These are phyloP conservation scores for Oeneis ivallda DNA, from an alignment of 2,888 invertebrate species.

Conservation along the genomic window DNA sequence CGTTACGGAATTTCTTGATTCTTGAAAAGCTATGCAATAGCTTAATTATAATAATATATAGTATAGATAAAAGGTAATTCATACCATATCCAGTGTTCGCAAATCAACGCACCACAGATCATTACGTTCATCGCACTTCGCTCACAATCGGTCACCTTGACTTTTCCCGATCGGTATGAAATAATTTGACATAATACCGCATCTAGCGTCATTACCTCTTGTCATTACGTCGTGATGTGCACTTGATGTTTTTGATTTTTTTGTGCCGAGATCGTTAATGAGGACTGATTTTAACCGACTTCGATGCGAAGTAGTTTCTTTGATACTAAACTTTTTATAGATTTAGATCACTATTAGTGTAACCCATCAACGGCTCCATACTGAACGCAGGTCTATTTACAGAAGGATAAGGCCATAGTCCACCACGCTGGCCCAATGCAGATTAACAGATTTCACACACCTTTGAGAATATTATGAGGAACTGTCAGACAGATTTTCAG, in stretches of 20 bases:
- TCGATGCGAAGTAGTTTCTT: too few species aligned
- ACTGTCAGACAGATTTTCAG: too few species aligned
- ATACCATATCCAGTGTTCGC: slow-evolving; percentile 45
- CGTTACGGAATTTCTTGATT: too few species aligned
- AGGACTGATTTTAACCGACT: slow-evolving; percentile 25
- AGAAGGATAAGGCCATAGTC: too few species aligned
- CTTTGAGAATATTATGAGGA: too few species aligned
- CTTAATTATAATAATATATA: too few species aligned
- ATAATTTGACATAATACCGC: slow-evolving; percentile 78
- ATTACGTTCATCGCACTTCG: slow-evolving; percentile 54
- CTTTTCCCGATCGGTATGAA: slow-evolving; percentile 76
- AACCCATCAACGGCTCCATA: too few species aligned
- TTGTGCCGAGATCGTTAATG: slow-evolving; percentile 37
- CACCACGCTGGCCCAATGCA: too few species aligned
- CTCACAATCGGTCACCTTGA: slow-evolving; percentile 75
- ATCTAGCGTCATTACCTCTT: slow-evolving; percentile 61
- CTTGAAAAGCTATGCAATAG: too few species aligned
- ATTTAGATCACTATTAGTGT: background rate
- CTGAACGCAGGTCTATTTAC: too few species aligned
- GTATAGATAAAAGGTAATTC: background rate
- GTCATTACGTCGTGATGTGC: slow-evolving; percentile 53
- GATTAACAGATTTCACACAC: too few species aligned
- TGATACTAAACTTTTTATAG: background rate
- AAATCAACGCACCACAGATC: slow-evolving; percentile 45
- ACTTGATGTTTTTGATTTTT: slow-evolving; percentile 45